Evolutionary conservation across 2,888 invertebrate genomes (phyloP), one percentile per base, ranked within the genome.

Genomic region (Charanyca ferruginea): DNA sequence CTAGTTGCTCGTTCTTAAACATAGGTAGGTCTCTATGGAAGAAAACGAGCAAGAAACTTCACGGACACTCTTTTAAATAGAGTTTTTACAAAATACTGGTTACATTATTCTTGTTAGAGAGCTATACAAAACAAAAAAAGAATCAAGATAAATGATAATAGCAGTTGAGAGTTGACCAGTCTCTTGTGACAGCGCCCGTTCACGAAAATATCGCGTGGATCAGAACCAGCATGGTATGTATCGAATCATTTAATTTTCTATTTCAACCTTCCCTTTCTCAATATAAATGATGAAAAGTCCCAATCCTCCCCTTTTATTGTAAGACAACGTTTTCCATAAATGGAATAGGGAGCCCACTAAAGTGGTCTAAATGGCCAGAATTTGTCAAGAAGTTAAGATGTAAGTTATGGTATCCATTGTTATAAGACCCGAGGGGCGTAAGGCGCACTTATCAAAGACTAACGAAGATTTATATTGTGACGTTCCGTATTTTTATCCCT

Each of bases 361-460:
- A 89, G 85, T 83, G 85, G 79, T 83, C 82, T 79, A 86, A 89
- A 89, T 88, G 84, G 85, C 73, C 64, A 74, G 81, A 88, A 89
- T 88, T 89, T 89, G 89, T 89, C 90, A 89, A 87, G 87, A 89
- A 88, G 87, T 87, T 88, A 87, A 84, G 85, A 80, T 75, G 83
- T 89, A 87, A 89, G 89, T 90, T 88, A 90, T 89, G 84, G 85
- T 83, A 84, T 79, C 87, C 88, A 89, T 86, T 85, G 87, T 85
- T 78, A 79, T 71, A 83, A 80, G 78, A 83, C 83, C 61, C 70
- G 55, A 73, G 80, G 83, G 84, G 83, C 84, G 86, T 85, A 84
- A 80, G 82, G 80, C 85, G 81, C 86, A 87, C 90, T 89, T 91
- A 90, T 90, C 89, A 89, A 85, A 83, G 84, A 81, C 87, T 90